Percentiles rank a stretch among this genome's conserved stretches.
phyloP scores from a whole-genome alignment of 1,140 invertebrate species.

The Acromyrmex charruanus region DNA sequence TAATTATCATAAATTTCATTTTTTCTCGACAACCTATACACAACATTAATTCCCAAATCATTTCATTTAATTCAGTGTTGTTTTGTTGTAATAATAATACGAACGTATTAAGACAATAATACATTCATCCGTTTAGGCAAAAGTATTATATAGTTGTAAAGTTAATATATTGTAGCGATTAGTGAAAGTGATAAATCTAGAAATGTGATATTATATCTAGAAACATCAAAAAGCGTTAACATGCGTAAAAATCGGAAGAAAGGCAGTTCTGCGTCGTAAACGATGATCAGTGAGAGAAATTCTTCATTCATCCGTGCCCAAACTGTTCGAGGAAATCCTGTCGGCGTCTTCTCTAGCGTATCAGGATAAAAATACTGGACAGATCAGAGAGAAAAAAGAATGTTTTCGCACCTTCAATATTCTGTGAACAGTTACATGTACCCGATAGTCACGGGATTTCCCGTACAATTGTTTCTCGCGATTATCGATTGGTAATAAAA shows the following conservation, averaged over 20 bases:
- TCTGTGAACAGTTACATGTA: conserved; percentile 7
- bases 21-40: neutral
- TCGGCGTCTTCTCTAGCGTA: conserved; percentile 34
- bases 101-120: neutral
- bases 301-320: conserved; percentile 52
- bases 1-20: conserved; percentile 21
- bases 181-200: conserved; percentile 34
- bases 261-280: neutral
- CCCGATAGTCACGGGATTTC: conserved; percentile 26
- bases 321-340: conserved; percentile 45
- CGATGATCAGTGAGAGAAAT: conserved; percentile 31
- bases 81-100: neutral
- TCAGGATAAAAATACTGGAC: conserved; percentile 24
- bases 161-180: neutral
- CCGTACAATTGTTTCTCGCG: neutral
- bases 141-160: neutral
- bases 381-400: conserved; percentile 3
- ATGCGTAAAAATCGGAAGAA: conserved; percentile 45
- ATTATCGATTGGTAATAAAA: conserved; percentile 12
- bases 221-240: conserved; percentile 14
- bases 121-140: neutral
- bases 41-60: conserved; percentile 18
- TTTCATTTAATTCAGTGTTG: neutral
- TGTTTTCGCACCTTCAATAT: neutral
- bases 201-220: neutral